These are phyloP conservation scores for Copsychus sechellarum DNA, from an alignment of 2,113 vertebrate species.

Conservation along the genomic window DNA sequence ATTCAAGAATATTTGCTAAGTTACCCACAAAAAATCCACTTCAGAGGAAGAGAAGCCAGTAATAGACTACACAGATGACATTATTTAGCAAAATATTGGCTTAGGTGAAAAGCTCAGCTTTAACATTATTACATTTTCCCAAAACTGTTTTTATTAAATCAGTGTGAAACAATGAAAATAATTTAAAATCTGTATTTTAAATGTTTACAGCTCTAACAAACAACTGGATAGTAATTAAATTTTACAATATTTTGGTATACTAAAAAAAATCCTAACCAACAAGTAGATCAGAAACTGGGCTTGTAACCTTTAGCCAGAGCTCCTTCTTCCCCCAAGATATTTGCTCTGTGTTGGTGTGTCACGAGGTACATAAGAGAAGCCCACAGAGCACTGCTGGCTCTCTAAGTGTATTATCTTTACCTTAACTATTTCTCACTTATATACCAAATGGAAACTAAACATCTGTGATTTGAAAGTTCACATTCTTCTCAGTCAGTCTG, in stretches of 20 bases:
- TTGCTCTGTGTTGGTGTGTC: not conserved
- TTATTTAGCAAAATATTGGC: not conserved
- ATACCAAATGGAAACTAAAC: not conserved
- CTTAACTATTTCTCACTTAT: not conserved
- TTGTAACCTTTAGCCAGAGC: not conserved
- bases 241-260: not conserved
- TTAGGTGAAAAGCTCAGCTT: not conserved
- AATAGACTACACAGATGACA: not conserved
- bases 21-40: not conserved
- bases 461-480: not conserved
- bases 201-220: not conserved
- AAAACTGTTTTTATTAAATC: not conserved
- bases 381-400: not conserved
- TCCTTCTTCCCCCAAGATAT: not conserved
- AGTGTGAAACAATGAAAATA: not conserved
- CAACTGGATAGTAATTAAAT: not conserved
- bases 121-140: not conserved
- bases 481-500: not conserved
- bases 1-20: not conserved
- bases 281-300: not conserved
- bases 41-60: not conserved
- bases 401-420: not conserved
- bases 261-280: not conserved
- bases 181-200: not conserved
- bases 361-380: fast-evolving